Base-by-base conservation (phyloP, 2,888 invertebrate genomes). In the Myopa tessellatipennis region DNA sequence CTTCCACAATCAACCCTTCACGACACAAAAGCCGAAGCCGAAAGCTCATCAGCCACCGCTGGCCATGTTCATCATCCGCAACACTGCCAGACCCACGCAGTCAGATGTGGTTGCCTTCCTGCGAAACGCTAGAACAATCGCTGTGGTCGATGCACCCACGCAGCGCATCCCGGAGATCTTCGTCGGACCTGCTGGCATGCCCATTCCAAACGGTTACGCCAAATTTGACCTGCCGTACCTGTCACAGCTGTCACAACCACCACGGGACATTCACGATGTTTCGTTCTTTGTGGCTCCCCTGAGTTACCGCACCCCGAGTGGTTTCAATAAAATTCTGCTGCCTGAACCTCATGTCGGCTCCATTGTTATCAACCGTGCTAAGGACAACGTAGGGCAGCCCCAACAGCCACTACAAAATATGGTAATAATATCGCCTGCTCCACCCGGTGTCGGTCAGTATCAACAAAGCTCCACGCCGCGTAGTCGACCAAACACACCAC, bases 311-410 rank as follows among this genome's bases (percentile, higher is more conserved):
- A 93, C 95, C n/a, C 96, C 95, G 0, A 91, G 92, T 70, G 96
- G 96, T 4, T 96, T 95, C 85, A 94, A 95, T 0, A 96, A 96
- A 89, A 96, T 96, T 80, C 93, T 95, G 0, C 92, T 96, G 86
- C 96, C 96, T 0, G 93, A 95, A 16, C 96, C 96, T 0, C 96
- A 96, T 83, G 95, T 96, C 0, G 96, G 96, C 1, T 95, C 95
- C 0, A 95, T 96, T 4, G 95, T 96, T 0, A 92, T 96, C 1
- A 93, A 93, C 83, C 90, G 92, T 0, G 83, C 83, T 26, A 85
- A 85, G 79, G 83, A 83, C 14, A 78, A 73, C 12, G 65, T 10
- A 0, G 38, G 77, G 58, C 77, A 80, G 36, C 78, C 75, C 0
- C 79, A 77, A 1, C 79, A 78, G 67, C 61, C 60, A 14, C 75